A percentile compares a stretch with the other conserved stretches of the same genome.
These are phyloP conservation scores for Napeogenes inachia DNA, from an alignment of 2,888 invertebrate species.

Conservation along the genomic window DNA sequence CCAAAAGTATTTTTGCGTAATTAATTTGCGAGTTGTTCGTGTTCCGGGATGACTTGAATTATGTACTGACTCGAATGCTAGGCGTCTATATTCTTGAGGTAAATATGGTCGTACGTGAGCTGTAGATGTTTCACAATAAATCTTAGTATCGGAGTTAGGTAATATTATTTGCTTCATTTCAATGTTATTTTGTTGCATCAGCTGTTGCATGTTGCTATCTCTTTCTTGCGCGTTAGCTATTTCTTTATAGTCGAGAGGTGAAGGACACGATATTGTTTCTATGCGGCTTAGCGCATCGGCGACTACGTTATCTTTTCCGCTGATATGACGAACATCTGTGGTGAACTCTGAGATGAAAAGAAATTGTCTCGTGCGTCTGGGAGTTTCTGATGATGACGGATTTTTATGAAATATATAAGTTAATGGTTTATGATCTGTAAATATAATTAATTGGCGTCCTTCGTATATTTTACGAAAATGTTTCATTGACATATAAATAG, in stretches of 20 bases:
- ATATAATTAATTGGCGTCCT: not conserved
- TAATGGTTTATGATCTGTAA: too few species aligned
- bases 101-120: not conserved
- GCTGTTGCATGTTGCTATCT: not conserved
- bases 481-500: too few species aligned
- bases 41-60: not conserved
- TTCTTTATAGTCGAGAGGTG: not conserved
- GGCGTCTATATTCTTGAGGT: not conserved
- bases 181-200: too few species aligned
- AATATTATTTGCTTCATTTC: not conserved
- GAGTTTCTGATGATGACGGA: too few species aligned
- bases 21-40: not conserved
- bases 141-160: too few species aligned
- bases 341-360: too few species aligned
- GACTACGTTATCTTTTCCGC: too few species aligned
- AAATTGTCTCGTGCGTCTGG: too few species aligned
- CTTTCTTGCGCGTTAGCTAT: too few species aligned
- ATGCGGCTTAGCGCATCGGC: not conserved
- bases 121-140: not conserved
- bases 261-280: not conserved
- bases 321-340: too few species aligned
- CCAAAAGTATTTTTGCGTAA: not conserved
- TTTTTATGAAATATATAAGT: too few species aligned
- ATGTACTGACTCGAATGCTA: not conserved
- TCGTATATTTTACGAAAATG: too few species aligned